A percentile compares a stretch with the other conserved stretches of the same genome.
phyloP scores from a whole-genome alignment of 2,797 vertebrate species.

The Peromyscus melanophrys region DNA sequence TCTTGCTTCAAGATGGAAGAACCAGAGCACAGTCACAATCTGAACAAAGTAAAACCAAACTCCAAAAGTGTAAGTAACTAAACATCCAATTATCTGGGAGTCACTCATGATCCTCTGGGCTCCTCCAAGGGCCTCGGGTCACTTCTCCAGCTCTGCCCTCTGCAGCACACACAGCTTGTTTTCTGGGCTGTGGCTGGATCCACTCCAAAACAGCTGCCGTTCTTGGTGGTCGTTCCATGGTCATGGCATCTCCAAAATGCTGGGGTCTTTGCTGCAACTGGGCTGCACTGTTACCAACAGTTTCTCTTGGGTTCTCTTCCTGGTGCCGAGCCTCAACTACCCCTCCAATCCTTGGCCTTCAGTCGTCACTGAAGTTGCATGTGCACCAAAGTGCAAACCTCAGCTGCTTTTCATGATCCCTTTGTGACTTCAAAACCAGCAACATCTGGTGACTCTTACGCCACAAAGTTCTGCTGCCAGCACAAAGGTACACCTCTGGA shows the following conservation, averaged over 20 bases:
- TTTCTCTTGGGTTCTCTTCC: not conserved
- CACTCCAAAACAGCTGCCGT: not conserved
- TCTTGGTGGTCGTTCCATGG: not conserved
- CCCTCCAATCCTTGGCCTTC: not conserved
- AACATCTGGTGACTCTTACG: too few relatives aligned
- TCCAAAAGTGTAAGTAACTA: not conserved
- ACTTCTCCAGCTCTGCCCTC: not conserved
- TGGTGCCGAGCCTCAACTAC: not conserved
- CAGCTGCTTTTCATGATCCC: not conserved
- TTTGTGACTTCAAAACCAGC: not conserved
- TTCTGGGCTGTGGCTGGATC: not conserved
- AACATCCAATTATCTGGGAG: not conserved
- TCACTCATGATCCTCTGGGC: not conserved
- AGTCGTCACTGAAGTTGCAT: too few relatives aligned
- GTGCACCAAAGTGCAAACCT: not conserved
- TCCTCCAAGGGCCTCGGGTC: not conserved
- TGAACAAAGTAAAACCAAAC: not conserved
- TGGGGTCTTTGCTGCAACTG: not conserved
- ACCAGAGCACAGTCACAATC: not conserved
- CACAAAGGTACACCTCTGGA: too few relatives aligned
- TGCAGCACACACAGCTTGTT: not conserved
- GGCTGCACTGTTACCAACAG: not conserved
- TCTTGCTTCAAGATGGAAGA: not conserved
- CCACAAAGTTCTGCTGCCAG: not conserved
- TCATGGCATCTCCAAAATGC: not conserved